Evolutionary conservation across 30 jellyfish, hydroid and myxozoan genomes (phyloP).

Genomic region (Calvadosia cruxmelitensis): DNA sequence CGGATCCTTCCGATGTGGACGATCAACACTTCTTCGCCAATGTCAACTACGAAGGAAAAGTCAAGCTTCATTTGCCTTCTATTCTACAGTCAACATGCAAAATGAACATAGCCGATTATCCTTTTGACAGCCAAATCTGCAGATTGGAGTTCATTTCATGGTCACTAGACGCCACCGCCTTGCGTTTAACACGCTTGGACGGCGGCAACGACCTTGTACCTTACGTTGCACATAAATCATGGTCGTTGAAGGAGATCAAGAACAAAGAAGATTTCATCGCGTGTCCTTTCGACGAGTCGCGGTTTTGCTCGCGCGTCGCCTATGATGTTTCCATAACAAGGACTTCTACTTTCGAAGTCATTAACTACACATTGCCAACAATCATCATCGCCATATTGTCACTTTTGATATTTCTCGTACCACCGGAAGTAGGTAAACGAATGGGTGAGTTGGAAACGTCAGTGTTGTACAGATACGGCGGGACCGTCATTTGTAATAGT

Average conservation of each 20-base stretch:
- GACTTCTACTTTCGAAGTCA: constrained; percentile 50
- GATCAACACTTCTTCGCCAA: constrained; percentile 41
- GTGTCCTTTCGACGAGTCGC: neutral
- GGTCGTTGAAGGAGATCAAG: neutral
- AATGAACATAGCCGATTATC: constrained; percentile 51
- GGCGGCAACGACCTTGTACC: constrained; percentile 1
- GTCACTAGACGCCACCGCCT: constrained; percentile 24
- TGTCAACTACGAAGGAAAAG: constrained; percentile 27
- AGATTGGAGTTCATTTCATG: constrained; percentile 39
- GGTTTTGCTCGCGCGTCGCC: constrained; percentile 9
- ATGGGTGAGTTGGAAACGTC: constrained; percentile 42
- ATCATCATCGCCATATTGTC: constrained; percentile 48
- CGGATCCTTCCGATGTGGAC: constrained; percentile 26
- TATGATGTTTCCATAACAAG: constrained; percentile 26
- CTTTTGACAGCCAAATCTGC: constrained; percentile 50
- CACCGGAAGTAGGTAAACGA: constrained; percentile 79
- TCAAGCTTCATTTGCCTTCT: constrained; percentile 29
- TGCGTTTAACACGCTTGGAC: neutral
- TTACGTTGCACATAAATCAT: neutral
- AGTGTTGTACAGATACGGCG: too few species aligned
- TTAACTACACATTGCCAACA: constrained; percentile 56
- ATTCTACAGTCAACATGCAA: constrained; percentile 39
- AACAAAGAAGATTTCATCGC: neutral
- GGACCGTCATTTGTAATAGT: too few species aligned
- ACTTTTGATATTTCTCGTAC: constrained; percentile 55